Percentiles rank a stretch among this genome's conserved stretches.
Evolutionary conservation across 2,113 vertebrate species (phyloP).

Genomic region (Hystrix cristata): DNA sequence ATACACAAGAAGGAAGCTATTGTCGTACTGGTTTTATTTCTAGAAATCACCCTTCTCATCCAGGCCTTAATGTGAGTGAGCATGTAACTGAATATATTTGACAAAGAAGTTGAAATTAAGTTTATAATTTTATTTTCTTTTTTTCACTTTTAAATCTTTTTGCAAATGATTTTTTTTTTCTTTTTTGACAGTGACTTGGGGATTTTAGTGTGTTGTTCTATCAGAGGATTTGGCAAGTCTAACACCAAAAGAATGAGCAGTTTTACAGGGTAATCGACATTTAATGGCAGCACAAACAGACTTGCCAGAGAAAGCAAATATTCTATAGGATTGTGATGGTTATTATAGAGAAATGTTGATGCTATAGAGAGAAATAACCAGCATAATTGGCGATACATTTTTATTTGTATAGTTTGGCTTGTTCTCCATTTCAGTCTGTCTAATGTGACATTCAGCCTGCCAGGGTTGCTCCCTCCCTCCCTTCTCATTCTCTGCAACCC

Average conservation of each 20-base stretch:
- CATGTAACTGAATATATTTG: background rate
- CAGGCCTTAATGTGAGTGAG: background rate
- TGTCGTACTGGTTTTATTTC: background rate
- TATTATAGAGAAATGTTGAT: slow-evolving; percentile 18
- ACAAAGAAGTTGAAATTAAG: background rate
- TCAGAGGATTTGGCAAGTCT: background rate
- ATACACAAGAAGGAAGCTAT: background rate
- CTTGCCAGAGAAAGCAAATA: slow-evolving; percentile 12
- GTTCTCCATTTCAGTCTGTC: background rate
- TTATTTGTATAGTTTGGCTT: background rate
- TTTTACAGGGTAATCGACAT: background rate
- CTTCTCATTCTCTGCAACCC: background rate
- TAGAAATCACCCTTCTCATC: background rate
- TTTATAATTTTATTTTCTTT: background rate
- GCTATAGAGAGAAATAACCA: background rate
- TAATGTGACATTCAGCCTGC: background rate
- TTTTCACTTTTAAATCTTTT: background rate
- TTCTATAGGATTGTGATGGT: background rate
- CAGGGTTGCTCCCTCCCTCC: background rate
- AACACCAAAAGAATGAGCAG: background rate
- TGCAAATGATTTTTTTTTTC: background rate
- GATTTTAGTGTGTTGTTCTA: background rate
- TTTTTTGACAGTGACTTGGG: background rate
- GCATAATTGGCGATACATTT: background rate
- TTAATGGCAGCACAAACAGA: slow-evolving; percentile 40